Evolutionary conservation across 2,888 invertebrate species (phyloP).

Genomic region (Chymomyza procnemis): DNA sequence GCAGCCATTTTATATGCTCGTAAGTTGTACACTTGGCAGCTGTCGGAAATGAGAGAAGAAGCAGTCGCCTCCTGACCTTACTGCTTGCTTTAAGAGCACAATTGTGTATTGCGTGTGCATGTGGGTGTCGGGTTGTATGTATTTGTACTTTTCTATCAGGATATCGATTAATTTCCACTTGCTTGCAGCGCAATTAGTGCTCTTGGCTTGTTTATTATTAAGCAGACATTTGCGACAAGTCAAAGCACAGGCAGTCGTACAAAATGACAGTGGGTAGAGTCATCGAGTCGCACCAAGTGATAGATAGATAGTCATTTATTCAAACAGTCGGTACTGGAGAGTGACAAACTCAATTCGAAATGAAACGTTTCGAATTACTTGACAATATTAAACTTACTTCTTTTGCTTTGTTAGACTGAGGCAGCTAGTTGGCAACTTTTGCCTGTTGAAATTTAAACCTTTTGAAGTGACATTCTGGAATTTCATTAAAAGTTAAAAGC

Average conservation of each 20-base stretch:
- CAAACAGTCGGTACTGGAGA: background rate
- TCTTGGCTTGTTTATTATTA: slow-evolving; percentile 58
- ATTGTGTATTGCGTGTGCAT: background rate
- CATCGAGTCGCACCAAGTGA: no score
- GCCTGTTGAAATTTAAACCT: background rate
- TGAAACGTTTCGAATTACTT: slow-evolving; percentile 46
- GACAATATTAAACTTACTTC: background rate
- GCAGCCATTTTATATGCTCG: background rate
- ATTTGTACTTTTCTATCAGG: slow-evolving; percentile 48
- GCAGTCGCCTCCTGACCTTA: slow-evolving; percentile 9
- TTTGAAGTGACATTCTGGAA: background rate
- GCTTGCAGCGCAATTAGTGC: slow-evolving; percentile 66
- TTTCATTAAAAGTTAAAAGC: background rate
- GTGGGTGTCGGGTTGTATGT: slow-evolving; percentile 29
- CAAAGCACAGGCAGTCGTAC: slow-evolving; percentile 3
- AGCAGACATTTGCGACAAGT: slow-evolving; percentile 14
- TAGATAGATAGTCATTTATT: slow-evolving; percentile 2
- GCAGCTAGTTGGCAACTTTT: background rate
- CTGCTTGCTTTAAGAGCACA: background rate
- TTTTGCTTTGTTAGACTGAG: background rate
- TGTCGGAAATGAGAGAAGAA: slow-evolving; percentile 62
- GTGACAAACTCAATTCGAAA: slow-evolving; percentile 3
- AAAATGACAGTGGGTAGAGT: background rate
- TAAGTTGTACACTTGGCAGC: slow-evolving; percentile 35
- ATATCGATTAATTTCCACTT: slow-evolving; percentile 71